These are phyloP conservation scores for Chitala chitala DNA, from an alignment of 2,113 vertebrate genomes.

Conservation along the genomic window DNA sequence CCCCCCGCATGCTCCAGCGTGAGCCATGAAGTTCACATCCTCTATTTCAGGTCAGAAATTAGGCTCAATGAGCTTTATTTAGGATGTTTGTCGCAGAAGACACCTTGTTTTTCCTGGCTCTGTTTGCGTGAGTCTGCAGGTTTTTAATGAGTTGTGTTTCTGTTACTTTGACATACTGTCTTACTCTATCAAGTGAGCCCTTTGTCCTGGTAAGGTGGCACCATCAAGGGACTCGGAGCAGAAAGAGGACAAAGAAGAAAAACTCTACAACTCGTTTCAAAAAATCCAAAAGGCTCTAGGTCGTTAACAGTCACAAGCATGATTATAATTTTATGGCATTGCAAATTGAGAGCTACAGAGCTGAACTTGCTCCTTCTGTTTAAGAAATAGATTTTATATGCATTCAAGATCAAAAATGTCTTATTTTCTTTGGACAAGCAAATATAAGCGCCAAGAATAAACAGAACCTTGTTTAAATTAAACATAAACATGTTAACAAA, in stretches of 20 bases:
- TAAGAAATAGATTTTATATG: neutral
- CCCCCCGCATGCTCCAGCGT: neutral
- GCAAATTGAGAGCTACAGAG: too few relatives aligned
- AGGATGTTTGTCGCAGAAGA: too few relatives aligned
- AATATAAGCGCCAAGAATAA: neutral
- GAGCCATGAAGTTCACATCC: neutral
- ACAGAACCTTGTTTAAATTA: constrained; percentile 6
- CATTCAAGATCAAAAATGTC: neutral
- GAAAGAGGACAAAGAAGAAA: too few relatives aligned
- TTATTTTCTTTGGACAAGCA: neutral
- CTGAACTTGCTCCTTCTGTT: neutral
- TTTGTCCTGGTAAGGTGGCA: neutral
- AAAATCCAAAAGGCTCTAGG: too few relatives aligned
- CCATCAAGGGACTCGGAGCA: neutral
- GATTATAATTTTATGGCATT: too few relatives aligned
- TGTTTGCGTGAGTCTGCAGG: neutral
- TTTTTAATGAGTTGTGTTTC: neutral
- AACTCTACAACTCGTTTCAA: too few relatives aligned
- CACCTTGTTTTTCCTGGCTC: too few relatives aligned
- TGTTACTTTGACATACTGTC: too few relatives aligned
- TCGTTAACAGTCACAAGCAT: too few relatives aligned
- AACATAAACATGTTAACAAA: neutral
- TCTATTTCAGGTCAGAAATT: neutral
- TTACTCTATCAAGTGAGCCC: neutral
- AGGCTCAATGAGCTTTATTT: too few relatives aligned